Evolutionary conservation across 2,888 invertebrate species (phyloP), one percentile per base, ranked within the genome.

Genomic region (Choreutis nemorana): DNA sequence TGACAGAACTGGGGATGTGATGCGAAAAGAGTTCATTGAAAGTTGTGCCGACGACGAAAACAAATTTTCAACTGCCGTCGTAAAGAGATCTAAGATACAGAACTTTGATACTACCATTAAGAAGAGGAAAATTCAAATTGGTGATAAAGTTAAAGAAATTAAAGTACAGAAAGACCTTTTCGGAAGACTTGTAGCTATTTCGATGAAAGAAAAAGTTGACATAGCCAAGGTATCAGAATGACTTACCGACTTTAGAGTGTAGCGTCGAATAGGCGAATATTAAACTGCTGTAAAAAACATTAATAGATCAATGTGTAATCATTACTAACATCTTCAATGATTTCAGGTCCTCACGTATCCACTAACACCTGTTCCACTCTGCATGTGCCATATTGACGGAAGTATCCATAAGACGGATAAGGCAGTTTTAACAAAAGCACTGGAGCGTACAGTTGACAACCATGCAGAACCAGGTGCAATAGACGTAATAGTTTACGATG

Each of bases 401-500:
- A 15, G 34, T 6, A 46, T 48, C 28, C 40, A 37, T 35, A 48
- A 50, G 29, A 52, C 48, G 9, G 29, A 42, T 18, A 53, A 53
- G 32, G 40, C 45, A 6, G 4, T 16, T n/a, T 20, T 48, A 21
- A 28, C 42, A 23, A 44, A 44, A 33, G 34, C 14, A 22, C 33
- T 48, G 7, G 45, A 46, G 23, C 33, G 40, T 26, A 28, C 30
- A 7, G 29, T 18, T 11, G 11, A 32, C 9, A n/a, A n/a, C n/a
- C 31, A 28, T 24, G 16, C 36, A 8, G 11, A 34, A 18, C 41
- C 48, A 24, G 3, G 9, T 20, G 25, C 28, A 4, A 36, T 36
- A 5, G 46, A 55, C 37, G 18, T 27, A 21, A n/a, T 45, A 7
- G 31, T 58, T 23, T 38, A 54, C 31, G 55, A 58, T 43, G 55